Conservation (phyloP, 2,888 invertebrate genomes). For the Nasonia oneida region DNA sequence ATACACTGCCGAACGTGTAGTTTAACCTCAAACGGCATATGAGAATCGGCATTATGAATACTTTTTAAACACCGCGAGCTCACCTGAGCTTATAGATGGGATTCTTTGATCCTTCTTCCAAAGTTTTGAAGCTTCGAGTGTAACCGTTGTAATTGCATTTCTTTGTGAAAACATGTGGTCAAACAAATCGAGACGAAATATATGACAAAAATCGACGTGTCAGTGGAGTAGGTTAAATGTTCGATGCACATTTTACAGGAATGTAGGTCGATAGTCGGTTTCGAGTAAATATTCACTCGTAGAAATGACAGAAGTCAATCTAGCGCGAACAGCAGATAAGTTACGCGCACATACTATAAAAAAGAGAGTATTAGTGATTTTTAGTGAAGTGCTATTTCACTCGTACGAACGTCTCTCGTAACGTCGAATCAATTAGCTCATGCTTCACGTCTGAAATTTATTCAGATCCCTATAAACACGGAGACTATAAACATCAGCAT, state of each 20-base stretch:
- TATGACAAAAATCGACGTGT: slow-evolving; percentile 29
- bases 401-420: background rate
- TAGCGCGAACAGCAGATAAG: slow-evolving; percentile 12
- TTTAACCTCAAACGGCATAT: background rate
- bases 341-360: background rate
- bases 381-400: background rate
- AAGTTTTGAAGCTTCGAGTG: too few relatives aligned
- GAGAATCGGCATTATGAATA: background rate
- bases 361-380: background rate
- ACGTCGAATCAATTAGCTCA: too few relatives aligned
- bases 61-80: background rate
- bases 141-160: background rate
- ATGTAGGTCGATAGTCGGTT: slow-evolving; percentile 54
- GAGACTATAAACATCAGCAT: background rate
- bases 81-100: background rate
- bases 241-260: slow-evolving; percentile 21
- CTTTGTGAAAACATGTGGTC: background rate
- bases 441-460: background rate
- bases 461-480: background rate
- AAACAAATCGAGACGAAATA: background rate
- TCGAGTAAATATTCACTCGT: slow-evolving; percentile 41
- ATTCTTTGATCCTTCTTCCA: background rate
- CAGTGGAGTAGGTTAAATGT: slow-evolving; percentile 21
- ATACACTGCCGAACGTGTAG: background rate
- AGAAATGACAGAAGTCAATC: slow-evolving; percentile 25